Evolutionary conservation across 2,797 vertebrate genomes (phyloP), one percentile per base, ranked within the genome.

Genomic region (Epinephelus coioides): DNA sequence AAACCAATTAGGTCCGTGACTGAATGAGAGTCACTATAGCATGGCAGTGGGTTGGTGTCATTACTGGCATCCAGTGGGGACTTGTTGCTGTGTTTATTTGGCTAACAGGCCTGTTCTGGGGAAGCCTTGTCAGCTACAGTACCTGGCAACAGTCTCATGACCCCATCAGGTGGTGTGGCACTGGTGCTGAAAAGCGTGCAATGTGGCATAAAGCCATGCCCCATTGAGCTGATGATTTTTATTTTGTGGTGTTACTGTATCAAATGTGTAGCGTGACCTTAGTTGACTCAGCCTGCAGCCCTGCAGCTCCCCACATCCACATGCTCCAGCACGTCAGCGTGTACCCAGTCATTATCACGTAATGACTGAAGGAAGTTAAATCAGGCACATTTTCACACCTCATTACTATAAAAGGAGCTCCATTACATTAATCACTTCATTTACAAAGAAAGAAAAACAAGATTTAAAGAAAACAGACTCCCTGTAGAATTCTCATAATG

Each of bases 1-100:
- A 92, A 92, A 91, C 87, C 89, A 92, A 95, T 93, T 92, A 93
- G 63, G 34, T n/a, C 5, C 25, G 40, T 83, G 78, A 85, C 76
- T 90, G 66, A 87, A 83, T 79, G 69, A 55, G 61, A 63, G 79
- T 84, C 83, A 71, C 14, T 50, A 65, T 34, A 70, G 72, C 63
- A 57, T 15, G 53, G 30, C 67, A 79, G 47, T 69, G 44, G 47
- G 56, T 78, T 73, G 57, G 67, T 86, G 81, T 83, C 56, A 76
- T 87, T 68, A 86, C 55, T 77, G 73, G 23, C 68, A 27, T 83
- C 82, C 89, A 72, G 13, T 73, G 76, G 91, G 91, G 73, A 83
- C 65, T 54, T 55, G 81, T 63, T 73, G 69, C 60, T 53, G 40
- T 89, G 88, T 87, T 91, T 83, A 71, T 87, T 66, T 79, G 56